phyloP scores from a whole-genome alignment of 2,888 invertebrate species.

The Drosophila emarginata region DNA sequence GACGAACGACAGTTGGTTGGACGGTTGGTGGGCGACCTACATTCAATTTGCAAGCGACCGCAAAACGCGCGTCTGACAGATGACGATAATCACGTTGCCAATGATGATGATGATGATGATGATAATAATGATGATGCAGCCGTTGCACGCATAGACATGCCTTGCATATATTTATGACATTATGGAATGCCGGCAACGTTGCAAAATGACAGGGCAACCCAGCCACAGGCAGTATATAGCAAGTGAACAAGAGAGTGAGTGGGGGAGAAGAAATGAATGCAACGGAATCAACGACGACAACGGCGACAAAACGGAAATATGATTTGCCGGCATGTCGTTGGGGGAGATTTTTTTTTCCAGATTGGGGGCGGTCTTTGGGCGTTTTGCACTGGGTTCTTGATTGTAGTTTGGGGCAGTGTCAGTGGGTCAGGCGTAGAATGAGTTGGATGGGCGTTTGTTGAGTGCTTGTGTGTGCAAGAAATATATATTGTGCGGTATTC shows the following conservation, averaged over 20 bases:
- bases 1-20: conserved; percentile 42
- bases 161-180: conserved; percentile 23
- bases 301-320: conserved; percentile 66
- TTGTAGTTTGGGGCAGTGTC: conserved; percentile 47
- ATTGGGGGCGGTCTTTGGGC: conserved; percentile 25
- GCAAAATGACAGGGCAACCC: conserved; percentile 19
- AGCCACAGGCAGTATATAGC: conserved; percentile 4
- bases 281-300: conserved; percentile 34
- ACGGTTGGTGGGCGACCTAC: conserved; percentile 59
- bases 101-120: conserved; percentile 30
- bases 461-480: not conserved
- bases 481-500: not conserved
- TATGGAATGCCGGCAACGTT: conserved; percentile 25
- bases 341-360: conserved; percentile 24
- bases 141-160: conserved; percentile 22
- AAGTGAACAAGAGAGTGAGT: conserved; percentile 11
- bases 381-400: conserved; percentile 22
- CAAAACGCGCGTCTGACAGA: conserved; percentile 71
- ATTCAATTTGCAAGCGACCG: conserved; percentile 73
- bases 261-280: conserved; percentile 14
- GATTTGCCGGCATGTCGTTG: conserved; percentile 54
- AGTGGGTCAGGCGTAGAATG: conserved; percentile 47
- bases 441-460: not conserved
- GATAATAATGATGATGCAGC: conserved; percentile 35
- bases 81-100: conserved; percentile 58